Base-by-base conservation (phyloP, 2,113 vertebrate genomes). In the Bufo gargarizans region DNA sequence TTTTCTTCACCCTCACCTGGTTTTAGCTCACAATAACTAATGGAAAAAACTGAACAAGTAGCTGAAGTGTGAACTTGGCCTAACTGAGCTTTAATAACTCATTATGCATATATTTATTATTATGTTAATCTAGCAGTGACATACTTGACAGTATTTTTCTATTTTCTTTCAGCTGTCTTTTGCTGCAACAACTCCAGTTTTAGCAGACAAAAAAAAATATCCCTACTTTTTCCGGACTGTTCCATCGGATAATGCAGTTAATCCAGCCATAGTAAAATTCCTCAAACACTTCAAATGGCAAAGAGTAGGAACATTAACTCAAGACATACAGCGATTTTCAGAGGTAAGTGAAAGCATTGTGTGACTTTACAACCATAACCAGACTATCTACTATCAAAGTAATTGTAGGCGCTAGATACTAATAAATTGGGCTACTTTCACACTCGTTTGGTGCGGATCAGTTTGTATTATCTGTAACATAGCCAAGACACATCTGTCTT, bases 171-270 rank as follows among this genome's bases (percentile, higher is more conserved):
- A 99, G 98, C 95, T 99, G 77, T 99, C 98, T 9, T 99, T 99
- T 90, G 98, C 98, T 16, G 98, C 98, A 61, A 99, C 98, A 87
- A 99, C 98, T 0, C 98, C 98, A 33, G 98, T 99, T 33, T 74
- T 99, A 92, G 98, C 97, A 3, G 98, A 99, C 94, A 99, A 97
- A 95, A 99, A 99, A 93, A 99, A 99, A 90, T 99, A 98, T 89
- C 98, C 98, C 69, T 98, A 99, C 92, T 99, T 99, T 96, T 99
- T 99, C 94, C 96, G 98, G 92, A 99, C 98, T 0, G 98, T 99
- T 89, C 98, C 98, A 0, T 99, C 98, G 13, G 98, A 99, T 93
- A 99, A 99, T 5, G 98, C 98, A 0, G 98, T 99, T 91, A 99
- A 99, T 89, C 98, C 98, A 0, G 98, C 98, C 65, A 98, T 99